Conservation (phyloP, 2,113 vertebrate species). For the Xiphophorus couchianus region DNA sequence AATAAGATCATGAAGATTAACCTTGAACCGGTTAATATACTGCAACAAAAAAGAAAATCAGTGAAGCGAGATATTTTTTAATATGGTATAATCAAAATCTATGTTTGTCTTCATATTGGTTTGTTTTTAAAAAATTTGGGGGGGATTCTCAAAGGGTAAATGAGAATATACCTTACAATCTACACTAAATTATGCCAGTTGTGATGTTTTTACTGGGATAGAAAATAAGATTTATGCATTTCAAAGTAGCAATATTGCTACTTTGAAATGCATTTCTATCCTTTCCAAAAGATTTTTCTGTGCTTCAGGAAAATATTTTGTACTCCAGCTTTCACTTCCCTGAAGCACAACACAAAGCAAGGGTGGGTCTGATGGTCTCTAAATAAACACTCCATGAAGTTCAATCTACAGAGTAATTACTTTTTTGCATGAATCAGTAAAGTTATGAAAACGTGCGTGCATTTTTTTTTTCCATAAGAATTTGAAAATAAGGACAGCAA, state of each 20-base stretch:
- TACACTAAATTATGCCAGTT: background rate
- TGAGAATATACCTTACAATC: background rate
- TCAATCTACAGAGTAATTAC: background rate
- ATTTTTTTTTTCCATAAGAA: background rate
- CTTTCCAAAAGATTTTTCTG: background rate
- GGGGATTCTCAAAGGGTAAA: background rate
- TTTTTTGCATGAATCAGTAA: background rate
- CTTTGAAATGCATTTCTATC: no score
- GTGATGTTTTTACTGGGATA: background rate
- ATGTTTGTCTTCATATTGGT: background rate
- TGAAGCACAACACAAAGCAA: background rate
- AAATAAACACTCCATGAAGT: background rate
- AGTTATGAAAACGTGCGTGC: background rate
- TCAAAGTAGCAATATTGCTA: no score
- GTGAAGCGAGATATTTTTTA: background rate
- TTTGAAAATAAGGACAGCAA: background rate
- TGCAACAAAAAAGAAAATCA: background rate
- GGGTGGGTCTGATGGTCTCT: background rate
- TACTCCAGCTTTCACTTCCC: background rate
- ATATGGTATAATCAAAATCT: background rate
- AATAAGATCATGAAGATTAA: background rate
- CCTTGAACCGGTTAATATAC: background rate
- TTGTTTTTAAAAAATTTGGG: background rate
- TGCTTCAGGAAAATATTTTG: background rate
- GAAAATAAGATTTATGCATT: background rate